Evolutionary conservation across 2,888 invertebrate genomes (phyloP), one percentile per base, ranked within the genome.

Genomic region (Acronicta alni): DNA sequence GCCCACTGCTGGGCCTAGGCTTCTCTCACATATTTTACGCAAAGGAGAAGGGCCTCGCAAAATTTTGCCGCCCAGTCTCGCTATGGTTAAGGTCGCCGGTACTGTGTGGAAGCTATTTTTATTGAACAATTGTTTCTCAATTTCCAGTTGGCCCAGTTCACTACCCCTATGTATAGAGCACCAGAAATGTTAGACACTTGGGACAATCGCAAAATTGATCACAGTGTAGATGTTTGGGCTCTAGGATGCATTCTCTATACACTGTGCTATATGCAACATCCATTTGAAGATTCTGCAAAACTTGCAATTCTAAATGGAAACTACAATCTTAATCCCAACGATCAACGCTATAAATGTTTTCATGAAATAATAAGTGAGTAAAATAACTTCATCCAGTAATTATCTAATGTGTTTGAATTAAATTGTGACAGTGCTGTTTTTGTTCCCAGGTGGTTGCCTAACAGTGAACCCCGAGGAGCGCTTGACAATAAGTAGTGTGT

Each of bases 121-220:
- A 47, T 41, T 57, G 23, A 57, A 53, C 14, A 42, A n/a, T 30
- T 65, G 7, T 26, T 46, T 59, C 61, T 52, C 64, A 70, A 54
- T 67, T 94, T 95, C 61, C 89, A 97, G 95, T 92, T 97, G 94
- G 96, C 97, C 43, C 95, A 95, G 82, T 96, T 96, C 80, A 98
- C 98, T 18, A 98, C 98, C 10, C 98, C 98, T 0, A 98, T 98
- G 99, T 99, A 99, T 90, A 95, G 99, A 86, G 98, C 99, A 0
- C 99, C 99, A 30, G 99, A 99, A 95, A 99, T 99, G 97, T 95
- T 99, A 68, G 99, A 99, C 86, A 98, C 99, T 5, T 99, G 99
- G 97, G 98, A 97, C 83, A 99, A 99, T 88, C 97, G 97, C 85
- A 97, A 97, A 66, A 98, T 99, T 73, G 98, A 98, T 57, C 96